phyloP scores from a whole-genome alignment of 2,113 vertebrate species.

The Cryptotis parvus region DNA sequence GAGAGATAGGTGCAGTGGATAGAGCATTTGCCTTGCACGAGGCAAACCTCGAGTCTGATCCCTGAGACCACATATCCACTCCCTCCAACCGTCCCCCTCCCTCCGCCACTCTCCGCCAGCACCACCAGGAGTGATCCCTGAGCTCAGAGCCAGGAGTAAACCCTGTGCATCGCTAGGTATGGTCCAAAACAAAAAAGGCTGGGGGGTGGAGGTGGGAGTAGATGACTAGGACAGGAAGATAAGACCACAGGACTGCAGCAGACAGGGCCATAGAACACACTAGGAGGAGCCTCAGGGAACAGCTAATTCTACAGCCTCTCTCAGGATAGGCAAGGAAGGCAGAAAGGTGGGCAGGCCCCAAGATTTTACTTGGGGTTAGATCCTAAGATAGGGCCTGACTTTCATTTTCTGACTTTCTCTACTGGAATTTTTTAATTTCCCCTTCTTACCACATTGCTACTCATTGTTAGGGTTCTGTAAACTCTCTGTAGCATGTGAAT shows the following conservation, averaged over 20 bases:
- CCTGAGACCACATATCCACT: too few relatives aligned
- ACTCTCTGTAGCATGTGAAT: background rate
- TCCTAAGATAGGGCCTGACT: too few relatives aligned
- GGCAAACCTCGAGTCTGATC: too few relatives aligned
- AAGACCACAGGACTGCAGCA: background rate
- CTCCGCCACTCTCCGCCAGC: too few relatives aligned
- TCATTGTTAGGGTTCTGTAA: slow-evolving; percentile 1
- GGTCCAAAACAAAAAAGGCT: too few relatives aligned
- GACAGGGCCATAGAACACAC: background rate
- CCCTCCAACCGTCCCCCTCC: too few relatives aligned
- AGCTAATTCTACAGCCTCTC: background rate
- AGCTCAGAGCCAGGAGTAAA: too few relatives aligned
- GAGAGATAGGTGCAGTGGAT: too few relatives aligned
- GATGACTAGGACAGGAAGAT: background rate
- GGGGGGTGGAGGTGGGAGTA: background rate
- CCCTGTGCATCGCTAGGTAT: too few relatives aligned
- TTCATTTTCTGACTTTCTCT: background rate
- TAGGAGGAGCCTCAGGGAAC: background rate
- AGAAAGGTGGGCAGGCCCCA: background rate
- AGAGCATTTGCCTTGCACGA: too few relatives aligned
- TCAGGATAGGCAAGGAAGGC: slow-evolving; percentile 2
- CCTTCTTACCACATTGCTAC: background rate
- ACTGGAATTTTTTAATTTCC: background rate
- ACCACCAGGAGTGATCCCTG: too few relatives aligned
- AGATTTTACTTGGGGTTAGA: background rate